Evolutionary conservation across 2,888 invertebrate species (phyloP).

Genomic region (Trissoscelio sp.): DNA sequence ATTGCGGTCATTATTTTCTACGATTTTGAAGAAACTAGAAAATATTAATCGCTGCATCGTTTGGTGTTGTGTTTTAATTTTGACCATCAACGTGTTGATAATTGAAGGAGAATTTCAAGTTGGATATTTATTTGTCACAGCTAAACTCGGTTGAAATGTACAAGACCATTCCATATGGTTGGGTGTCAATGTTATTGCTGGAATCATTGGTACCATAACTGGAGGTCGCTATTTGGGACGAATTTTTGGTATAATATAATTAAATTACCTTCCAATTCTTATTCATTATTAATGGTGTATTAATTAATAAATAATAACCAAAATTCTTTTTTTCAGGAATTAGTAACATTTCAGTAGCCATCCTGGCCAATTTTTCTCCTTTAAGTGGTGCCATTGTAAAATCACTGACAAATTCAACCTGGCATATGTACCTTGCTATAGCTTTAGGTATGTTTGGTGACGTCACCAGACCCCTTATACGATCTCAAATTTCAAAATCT

Average conservation of each 20-base stretch:
- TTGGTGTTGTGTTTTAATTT: constrained; percentile 4
- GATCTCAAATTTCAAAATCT: constrained; percentile 86
- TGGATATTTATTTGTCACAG: not conserved
- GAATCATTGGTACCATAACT: constrained; percentile 11
- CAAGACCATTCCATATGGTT: constrained; percentile 10
- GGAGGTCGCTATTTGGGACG: constrained; percentile 8
- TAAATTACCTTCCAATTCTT: no score
- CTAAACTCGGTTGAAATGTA: not conserved
- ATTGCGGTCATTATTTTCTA: no score
- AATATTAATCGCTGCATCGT: constrained; percentile 13
- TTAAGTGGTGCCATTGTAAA: constrained; percentile 67
- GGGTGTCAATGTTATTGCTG: constrained; percentile 13
- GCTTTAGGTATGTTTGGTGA: constrained; percentile 84
- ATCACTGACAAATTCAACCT: constrained; percentile 69
- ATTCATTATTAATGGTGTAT: no score
- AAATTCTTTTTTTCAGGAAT: constrained; percentile 61
- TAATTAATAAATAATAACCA: no score
- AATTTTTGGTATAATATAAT: constrained; percentile 27
- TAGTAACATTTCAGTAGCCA: constrained; percentile 73
- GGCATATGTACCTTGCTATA: constrained; percentile 82
- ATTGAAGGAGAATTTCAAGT: constrained; percentile 38
- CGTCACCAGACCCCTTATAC: constrained; percentile 85
- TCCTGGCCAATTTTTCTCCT: constrained; percentile 70
- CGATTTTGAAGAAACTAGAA: not conserved
- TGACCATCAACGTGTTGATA: constrained; percentile 13